Percentiles rank a stretch among this genome's conserved stretches.
These are phyloP conservation scores for Sebastes ruberrimus DNA, from an alignment of 2,797 vertebrate genomes.

Conservation along the genomic window DNA sequence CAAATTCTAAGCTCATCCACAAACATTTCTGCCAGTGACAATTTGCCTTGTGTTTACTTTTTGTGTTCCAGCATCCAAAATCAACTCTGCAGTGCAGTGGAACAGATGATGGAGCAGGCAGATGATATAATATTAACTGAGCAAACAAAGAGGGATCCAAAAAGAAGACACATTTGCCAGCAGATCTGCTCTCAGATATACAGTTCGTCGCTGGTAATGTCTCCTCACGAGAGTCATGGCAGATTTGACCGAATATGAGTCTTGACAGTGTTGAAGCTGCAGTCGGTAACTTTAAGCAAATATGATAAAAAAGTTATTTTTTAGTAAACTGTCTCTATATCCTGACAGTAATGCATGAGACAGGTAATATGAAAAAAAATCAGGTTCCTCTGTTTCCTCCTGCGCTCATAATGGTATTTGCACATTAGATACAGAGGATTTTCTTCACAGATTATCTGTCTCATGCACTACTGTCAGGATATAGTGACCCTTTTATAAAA, in stretches of 20 bases:
- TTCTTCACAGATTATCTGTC: too few species aligned
- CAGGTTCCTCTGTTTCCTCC: too few species aligned
- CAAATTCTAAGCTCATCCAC: constrained; percentile 8
- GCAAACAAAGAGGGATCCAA: background rate
- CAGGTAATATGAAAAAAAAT: too few species aligned
- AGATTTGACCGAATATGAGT: background rate
- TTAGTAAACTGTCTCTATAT: too few species aligned
- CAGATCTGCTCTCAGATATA: background rate
- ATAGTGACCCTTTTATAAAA: too few species aligned
- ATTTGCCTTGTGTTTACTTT: constrained; percentile 27
- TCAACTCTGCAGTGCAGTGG: background rate
- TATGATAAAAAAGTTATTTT: too few species aligned
- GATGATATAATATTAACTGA: background rate
- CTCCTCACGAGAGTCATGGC: background rate
- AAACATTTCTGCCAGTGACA: constrained; percentile 19
- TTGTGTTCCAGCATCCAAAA: background rate
- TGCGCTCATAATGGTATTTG: too few species aligned
- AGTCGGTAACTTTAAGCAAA: too few species aligned
- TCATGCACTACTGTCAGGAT: too few species aligned
- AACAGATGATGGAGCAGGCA: background rate
- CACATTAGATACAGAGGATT: too few species aligned
- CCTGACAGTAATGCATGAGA: too few species aligned
- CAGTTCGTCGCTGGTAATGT: background rate
- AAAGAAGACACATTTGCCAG: background rate
- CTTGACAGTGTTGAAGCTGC: background rate